Conservation (phyloP, 2,113 vertebrate species). For the Phainopepla nitens region DNA sequence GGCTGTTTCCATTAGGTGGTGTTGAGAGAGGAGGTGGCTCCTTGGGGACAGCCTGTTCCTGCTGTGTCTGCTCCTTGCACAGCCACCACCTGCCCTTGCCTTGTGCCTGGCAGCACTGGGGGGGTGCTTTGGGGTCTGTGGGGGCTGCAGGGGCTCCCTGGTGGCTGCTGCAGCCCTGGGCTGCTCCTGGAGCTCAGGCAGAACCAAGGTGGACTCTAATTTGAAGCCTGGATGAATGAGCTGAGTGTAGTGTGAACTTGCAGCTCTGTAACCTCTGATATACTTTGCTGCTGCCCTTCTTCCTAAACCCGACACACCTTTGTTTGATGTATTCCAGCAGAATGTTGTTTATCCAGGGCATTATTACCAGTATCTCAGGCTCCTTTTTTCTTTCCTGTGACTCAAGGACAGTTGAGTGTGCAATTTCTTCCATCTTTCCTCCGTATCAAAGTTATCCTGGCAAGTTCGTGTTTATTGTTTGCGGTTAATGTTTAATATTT, state of each 20-base stretch:
- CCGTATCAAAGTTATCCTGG: constrained; percentile 15
- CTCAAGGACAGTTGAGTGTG: constrained; percentile 29
- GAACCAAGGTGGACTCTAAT: background rate
- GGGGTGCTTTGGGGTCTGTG: background rate
- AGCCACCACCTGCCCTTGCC: background rate
- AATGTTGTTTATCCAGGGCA: constrained; percentile 40
- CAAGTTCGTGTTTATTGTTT: constrained; percentile 55
- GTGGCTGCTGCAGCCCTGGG: background rate
- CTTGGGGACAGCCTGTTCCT: background rate
- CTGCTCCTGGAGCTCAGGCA: background rate
- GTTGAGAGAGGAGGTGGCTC: constrained; percentile 22
- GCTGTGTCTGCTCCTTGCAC: background rate
- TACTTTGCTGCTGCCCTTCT: constrained; percentile 11
- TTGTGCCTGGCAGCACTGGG: background rate
- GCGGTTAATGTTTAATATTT: constrained; percentile 62
- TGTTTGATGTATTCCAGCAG: constrained; percentile 44
- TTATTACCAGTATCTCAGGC: constrained; percentile 40
- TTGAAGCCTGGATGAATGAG: background rate
- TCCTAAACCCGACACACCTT: constrained; percentile 20
- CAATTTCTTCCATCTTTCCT: constrained; percentile 41
- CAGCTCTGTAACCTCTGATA: constrained; percentile 1
- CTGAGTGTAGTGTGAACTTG: background rate
- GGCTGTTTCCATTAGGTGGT: background rate
- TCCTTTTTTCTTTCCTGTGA: constrained; percentile 15
- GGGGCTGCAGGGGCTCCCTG: background rate